Base-by-base conservation (phyloP, 2,888 invertebrate genomes). In the Pollenia griseotomentosa region DNA sequence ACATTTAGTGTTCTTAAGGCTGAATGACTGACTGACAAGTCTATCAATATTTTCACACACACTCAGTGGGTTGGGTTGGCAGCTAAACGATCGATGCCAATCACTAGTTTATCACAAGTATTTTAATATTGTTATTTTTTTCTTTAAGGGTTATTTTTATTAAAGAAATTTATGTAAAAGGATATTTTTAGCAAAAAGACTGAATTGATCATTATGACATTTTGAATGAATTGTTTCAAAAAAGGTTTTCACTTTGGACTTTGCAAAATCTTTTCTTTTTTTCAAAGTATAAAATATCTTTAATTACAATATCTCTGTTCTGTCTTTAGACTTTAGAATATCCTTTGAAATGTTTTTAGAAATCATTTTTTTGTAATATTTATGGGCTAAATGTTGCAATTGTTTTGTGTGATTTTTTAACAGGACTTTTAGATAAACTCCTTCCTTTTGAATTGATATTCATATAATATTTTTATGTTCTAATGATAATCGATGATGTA, bases 11-110 rank as follows among this genome's bases (percentile, higher is more conserved):
- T 42, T 16, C n/a, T 55, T 66, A 6, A 33, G 33, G 33, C 33
- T 33, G 33, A 33, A 33, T 33, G 42, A 11, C 33, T 51, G 68
- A 16, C 73, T 87, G 82, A 88, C 84, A 87, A 86, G 82, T 87
- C 85, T 87, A 88, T 88, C 84, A 87, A 87, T 71, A 88, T 80
- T 83, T 83, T 86, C 88, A 88, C 87, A 88, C 85, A 80, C 82
- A 48, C 53, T 48, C 73, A 74, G 66, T 79, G 55, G 77, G 55
- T 68, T 63, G 55, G 77, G 44, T 68, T 63, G 87, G 61, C 61
- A 19, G 23, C 63, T 51, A 53, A 77, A 68, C 73, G 75, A 82
- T 82, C 77, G 84, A 73, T 87, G 70, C 68, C 87, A 77, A 84
- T 81, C 87, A 83, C 40, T 75, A 59, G 70, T n/a, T 82, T 78